These are phyloP conservation scores for Dasysyrphus tricinctus DNA, from an alignment of 2,888 invertebrate genomes.

Conservation along the genomic window DNA sequence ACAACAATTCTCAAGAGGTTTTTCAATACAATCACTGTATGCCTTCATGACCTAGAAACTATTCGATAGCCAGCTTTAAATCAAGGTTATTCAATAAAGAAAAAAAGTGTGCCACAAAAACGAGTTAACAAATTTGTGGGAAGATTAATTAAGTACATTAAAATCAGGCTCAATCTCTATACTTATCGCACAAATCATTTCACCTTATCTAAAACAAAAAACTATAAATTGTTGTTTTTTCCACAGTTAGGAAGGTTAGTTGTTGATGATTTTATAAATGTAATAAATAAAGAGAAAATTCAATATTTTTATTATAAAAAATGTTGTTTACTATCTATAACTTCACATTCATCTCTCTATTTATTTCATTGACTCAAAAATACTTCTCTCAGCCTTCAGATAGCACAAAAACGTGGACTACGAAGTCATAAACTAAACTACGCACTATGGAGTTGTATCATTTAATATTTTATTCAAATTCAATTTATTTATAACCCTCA, in stretches of 20 bases:
- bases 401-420: background rate
- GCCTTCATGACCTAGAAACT: slow-evolving; percentile 1
- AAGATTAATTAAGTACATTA: slow-evolving; percentile 1
- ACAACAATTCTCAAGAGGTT: background rate
- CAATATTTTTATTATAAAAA: too few relatives aligned
- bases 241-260: too few relatives aligned
- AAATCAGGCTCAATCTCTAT: slow-evolving; percentile 7
- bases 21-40: background rate
- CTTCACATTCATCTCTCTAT: too few relatives aligned
- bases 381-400: slow-evolving; percentile 6
- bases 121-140: slow-evolving; percentile 4
- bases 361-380: too few relatives aligned
- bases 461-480: slow-evolving; percentile 37
- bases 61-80: background rate
- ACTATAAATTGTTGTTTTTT: too few relatives aligned
- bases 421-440: slow-evolving; percentile 4
- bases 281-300: too few relatives aligned
- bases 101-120: slow-evolving; percentile 28
- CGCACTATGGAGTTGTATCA: slow-evolving; percentile 9
- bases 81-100: slow-evolving; percentile 7
- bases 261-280: too few relatives aligned
- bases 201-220: slow-evolving; percentile 6
- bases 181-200: slow-evolving; percentile 7
- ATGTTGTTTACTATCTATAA: too few relatives aligned
- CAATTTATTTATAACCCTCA: background rate